Base-by-base conservation (phyloP, 2,113 vertebrate genomes). In the Perognathus longimembris region DNA sequence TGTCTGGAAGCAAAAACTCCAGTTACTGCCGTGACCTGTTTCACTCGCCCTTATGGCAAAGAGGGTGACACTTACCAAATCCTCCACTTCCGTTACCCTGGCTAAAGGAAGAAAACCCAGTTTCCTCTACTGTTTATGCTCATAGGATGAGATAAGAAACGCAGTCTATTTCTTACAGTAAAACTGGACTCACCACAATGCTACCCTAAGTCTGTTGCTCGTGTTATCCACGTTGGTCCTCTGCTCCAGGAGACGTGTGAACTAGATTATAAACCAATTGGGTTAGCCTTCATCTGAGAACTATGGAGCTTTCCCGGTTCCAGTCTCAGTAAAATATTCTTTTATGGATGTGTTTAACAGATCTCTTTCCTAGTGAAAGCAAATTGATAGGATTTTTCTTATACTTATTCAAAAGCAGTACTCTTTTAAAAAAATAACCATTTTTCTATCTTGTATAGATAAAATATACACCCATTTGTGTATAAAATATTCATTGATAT, bases 251-350 rank as follows among this genome's bases (percentile, higher is more conserved):
- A 54, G 59, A 30, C 57, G 20, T 61, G 90, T 89, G 74, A 94
- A 86, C 40, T 86, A 18, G n/a, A 86, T 83, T 92, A 70, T 50
- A 63, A 94, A 84, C 71, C 93, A 75, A 81, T 69, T 32, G 8
- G 45, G 71, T 95, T 85, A 88, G 50, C 90, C 89, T 89, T 89
- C 75, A 87, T 71, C 83, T 74, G 85, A 95, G 85, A 95, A 93
- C 18, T 24, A 69, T 11, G 88, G 75, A 61, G 57, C 77, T 94
- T 89, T 59, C 92, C 63, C 84, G 54, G 64, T 88, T 28, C 9
- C 26, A 21, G 24, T 15, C n/a, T 92, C 45, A 85, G 75, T 8
- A 54, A 90, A 90, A 92, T 84, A 89, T 66, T 93, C 2, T 89
- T 92, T 75, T 78, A 92, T 71, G 32, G 50, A 45, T 86, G 66